Conservation (phyloP, 2,888 invertebrate genomes). For the Bombylius discolor region DNA sequence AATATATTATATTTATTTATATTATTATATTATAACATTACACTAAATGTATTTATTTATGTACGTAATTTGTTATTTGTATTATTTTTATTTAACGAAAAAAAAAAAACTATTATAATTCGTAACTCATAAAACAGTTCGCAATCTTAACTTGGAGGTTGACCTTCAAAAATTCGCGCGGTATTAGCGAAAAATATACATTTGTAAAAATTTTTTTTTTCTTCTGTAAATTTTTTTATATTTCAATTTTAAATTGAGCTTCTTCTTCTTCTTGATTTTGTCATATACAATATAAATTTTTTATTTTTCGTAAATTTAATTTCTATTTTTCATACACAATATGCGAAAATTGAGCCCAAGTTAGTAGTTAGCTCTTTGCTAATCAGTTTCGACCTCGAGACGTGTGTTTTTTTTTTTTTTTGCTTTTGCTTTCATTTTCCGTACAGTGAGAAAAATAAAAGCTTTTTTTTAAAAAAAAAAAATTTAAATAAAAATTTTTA, state of each 20-base stretch:
- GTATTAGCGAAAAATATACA: not conserved
- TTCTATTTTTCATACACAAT: not conserved
- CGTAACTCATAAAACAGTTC: not conserved
- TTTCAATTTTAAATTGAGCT: not conserved
- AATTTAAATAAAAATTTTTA: too few relatives aligned
- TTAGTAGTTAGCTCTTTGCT: not conserved
- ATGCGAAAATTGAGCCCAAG: not conserved
- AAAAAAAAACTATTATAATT: too few relatives aligned
- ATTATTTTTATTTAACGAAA: too few relatives aligned
- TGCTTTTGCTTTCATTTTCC: too few relatives aligned
- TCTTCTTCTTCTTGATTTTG: not conserved
- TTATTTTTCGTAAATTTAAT: not conserved
- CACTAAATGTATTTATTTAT: too few relatives aligned
- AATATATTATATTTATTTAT: too few relatives aligned
- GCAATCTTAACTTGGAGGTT: constrained; percentile 8
- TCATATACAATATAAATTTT: too few relatives aligned
- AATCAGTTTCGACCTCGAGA: not conserved
- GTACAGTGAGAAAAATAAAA: too few relatives aligned
- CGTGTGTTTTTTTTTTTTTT: not conserved
- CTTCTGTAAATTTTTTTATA: not conserved
- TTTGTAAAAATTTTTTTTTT: not conserved
- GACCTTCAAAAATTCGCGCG: constrained; percentile 11
- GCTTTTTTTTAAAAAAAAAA: too few relatives aligned
- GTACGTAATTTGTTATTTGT: too few relatives aligned
- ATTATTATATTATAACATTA: too few relatives aligned